These are phyloP conservation scores for Labeo rohita DNA, from an alignment of 2,113 vertebrate genomes.

Conservation along the genomic window DNA sequence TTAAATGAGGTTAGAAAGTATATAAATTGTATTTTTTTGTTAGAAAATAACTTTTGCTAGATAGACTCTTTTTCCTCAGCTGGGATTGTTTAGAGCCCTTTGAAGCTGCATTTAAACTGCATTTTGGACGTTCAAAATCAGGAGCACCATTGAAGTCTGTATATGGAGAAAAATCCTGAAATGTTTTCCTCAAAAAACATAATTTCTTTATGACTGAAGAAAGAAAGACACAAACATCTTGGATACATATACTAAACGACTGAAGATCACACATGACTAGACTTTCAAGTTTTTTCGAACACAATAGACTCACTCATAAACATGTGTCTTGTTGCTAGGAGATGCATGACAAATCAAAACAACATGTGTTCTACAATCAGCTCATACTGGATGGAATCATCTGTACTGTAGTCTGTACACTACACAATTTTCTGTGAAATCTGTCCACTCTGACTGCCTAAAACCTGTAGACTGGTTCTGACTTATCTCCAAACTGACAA, in stretches of 20 bases:
- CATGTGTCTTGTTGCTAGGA: neutral
- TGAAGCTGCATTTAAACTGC: too few species aligned
- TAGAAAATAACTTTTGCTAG: too few species aligned
- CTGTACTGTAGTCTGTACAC: neutral
- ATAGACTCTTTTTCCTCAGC: too few species aligned
- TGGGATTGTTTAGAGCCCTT: too few species aligned
- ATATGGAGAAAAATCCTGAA: too few species aligned
- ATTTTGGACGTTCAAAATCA: too few species aligned
- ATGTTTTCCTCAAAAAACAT: too few species aligned
- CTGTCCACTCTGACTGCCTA: neutral
- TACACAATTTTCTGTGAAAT: neutral
- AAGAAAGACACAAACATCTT: too few species aligned
- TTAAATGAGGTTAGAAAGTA: too few species aligned
- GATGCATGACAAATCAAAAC: neutral
- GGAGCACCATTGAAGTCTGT: too few species aligned
- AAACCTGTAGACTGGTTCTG: neutral
- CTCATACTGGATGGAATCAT: neutral
- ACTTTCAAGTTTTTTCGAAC: neutral
- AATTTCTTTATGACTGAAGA: too few species aligned
- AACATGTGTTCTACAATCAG: neutral
- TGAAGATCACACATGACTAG: neutral
- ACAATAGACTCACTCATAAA: neutral
- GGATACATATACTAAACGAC: neutral
- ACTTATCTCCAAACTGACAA: neutral
- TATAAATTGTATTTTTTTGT: too few species aligned